Evolutionary conservation across 1,140 invertebrate species (phyloP).

Genomic region (Campodea augens): DNA sequence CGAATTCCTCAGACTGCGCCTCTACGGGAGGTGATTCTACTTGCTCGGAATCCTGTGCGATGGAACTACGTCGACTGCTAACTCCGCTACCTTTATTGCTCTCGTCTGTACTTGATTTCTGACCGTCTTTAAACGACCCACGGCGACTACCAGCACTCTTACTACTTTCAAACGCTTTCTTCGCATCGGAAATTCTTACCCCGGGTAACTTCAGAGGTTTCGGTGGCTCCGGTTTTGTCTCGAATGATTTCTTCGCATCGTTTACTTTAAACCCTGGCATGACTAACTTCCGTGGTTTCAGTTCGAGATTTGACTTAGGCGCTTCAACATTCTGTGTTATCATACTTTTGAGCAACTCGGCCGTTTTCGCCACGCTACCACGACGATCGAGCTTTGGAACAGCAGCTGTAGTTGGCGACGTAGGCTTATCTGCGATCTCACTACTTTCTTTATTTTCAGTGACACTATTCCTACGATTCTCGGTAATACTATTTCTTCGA

Average conservation of each 20-base stretch:
- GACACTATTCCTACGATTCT: not conserved
- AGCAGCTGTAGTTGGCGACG: constrained; percentile 1
- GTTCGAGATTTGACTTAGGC: constrained; percentile 10
- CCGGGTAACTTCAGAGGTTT: constrained; percentile 22
- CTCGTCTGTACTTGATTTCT: no score
- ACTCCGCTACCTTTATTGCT: no score
- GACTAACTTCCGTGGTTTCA: constrained; percentile 57
- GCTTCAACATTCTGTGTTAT: not conserved
- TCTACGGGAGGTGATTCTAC: no score
- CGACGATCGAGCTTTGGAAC: not conserved
- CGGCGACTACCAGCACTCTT: not conserved
- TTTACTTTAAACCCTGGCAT: constrained; percentile 52
- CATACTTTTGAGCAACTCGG: not conserved
- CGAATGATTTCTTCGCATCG: constrained; percentile 63
- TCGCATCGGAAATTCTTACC: constrained; percentile 18
- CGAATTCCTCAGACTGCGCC: no score
- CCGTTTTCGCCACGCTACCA: not conserved
- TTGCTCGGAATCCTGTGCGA: no score
- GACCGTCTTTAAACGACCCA: no score
- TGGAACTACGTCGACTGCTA: no score
- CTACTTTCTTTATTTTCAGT: not conserved
- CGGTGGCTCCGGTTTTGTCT: constrained; percentile 25
- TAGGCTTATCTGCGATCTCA: not conserved
- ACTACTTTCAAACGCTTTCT: constrained; percentile 16
- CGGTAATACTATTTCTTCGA: not conserved